Conservation (phyloP, 2,113 vertebrate genomes). For the Syngnathus scovelli region DNA sequence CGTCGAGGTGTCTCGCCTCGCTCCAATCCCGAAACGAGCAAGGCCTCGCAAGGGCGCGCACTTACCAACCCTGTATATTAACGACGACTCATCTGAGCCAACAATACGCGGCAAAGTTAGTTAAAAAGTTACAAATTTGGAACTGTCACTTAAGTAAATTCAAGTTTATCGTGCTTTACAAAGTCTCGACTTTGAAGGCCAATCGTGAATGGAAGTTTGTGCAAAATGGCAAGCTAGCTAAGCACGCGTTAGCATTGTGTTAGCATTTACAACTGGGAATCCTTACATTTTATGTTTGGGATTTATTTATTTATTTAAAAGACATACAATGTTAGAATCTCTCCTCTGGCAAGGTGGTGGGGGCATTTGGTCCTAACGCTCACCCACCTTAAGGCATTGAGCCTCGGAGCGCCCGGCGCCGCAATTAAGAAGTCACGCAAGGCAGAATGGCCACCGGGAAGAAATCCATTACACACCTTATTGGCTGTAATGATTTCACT, state of each 20-base stretch:
- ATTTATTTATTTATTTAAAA: too few relatives aligned
- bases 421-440: conserved; percentile 71
- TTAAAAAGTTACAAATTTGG: too few relatives aligned
- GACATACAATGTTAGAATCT: not conserved
- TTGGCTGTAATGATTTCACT: conserved; percentile 76
- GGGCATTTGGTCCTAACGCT: not conserved
- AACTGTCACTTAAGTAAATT: too few relatives aligned
- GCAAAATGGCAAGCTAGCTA: too few relatives aligned
- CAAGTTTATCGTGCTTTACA: too few relatives aligned
- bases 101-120: not conserved
- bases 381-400: not conserved
- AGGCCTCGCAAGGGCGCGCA: not conserved
- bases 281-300: too few relatives aligned
- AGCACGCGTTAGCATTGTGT: too few relatives aligned
- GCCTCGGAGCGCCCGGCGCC: not conserved
- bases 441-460: conserved; percentile 60
- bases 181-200: too few relatives aligned
- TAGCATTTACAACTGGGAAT: too few relatives aligned
- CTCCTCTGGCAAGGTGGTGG: not conserved
- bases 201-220: too few relatives aligned
- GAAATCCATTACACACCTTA: conserved; percentile 78
- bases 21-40: not conserved
- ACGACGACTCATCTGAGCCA: not conserved
- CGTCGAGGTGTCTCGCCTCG: conserved; percentile 16
- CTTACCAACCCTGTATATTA: not conserved